Base-by-base conservation (phyloP, 2,113 vertebrate genomes). In the Sebastes schlegelii region DNA sequence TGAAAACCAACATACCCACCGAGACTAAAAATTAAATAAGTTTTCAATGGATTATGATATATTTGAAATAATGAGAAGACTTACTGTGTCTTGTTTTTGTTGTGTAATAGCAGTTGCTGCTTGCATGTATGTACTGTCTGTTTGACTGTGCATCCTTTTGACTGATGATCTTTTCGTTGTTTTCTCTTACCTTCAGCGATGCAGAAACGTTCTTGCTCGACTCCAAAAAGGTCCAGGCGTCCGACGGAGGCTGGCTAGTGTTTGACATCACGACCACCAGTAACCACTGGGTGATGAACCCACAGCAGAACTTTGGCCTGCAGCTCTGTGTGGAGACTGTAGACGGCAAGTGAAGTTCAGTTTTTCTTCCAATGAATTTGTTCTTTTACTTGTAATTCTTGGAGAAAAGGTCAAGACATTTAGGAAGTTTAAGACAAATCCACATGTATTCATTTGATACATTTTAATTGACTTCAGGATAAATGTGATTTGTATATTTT, bases 211-310 rank as follows among this genome's bases (percentile, higher is more conserved):
- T 99, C 93, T 91, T 99, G 92, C 89, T 99, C 55, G 97, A 98
- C 86, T 96, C 96, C 61, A 97, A 97, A 92, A 97, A 95, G 81
- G 93, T 97, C 77, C 96, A 96, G 76, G 97, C 97, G 19, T 95
- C 96, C n/a, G 97, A 98, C 62, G 97, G 98, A 73, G 98, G 98
- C 61, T 99, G 98, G 98, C 94, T 99, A 77, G 98, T 99, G 70
- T 99, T 99, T 84, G 98, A 99, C 92, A 97, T 99, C 90, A 99
- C 98, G 11, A 97, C 95, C 85, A 99, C 98, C 88, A 99, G 98
- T 92, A 99, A 99, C 89, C 98, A 99, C 74, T 99, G 98, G 98
- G 96, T 99, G 88, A 96, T 99, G 89, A 98, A 99, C 88, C 98
- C 98, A 2, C 97, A 97, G 93, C 98, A 98, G 93, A 99, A 99